phyloP scores from a whole-genome alignment of 2,797 vertebrate species.

The Myotis pilosus region DNA sequence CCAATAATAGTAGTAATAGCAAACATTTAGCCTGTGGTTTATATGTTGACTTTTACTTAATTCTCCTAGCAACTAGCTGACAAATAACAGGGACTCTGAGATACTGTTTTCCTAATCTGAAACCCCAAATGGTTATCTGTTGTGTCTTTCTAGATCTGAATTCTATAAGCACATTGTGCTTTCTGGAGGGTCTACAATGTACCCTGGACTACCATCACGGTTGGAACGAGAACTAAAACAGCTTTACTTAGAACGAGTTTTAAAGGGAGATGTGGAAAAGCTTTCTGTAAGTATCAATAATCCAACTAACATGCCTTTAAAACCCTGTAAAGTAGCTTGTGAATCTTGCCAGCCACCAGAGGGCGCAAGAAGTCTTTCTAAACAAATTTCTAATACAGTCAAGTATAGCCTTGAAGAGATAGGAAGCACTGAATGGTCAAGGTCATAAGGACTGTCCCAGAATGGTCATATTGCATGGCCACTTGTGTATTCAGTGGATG shows the following conservation, averaged over 20 bases:
- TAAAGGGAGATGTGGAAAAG: conserved; percentile 98
- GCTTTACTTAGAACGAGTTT: conserved; percentile 97
- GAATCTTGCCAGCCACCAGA: conserved; percentile 78
- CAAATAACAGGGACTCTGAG: background rate
- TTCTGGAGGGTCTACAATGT: conserved; percentile 99
- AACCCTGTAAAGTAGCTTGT: background rate
- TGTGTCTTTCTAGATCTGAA: conserved; percentile 88
- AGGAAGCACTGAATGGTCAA: background rate
- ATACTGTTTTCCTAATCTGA: conserved; percentile 15
- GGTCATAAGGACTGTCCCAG: background rate
- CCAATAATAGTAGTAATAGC: background rate
- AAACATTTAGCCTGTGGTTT: background rate
- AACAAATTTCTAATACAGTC: background rate
- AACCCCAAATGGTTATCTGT: background rate
- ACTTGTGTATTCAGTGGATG: background rate
- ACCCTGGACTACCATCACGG: conserved; percentile 95
- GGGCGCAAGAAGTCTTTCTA: conserved; percentile 77
- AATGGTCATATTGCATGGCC: background rate
- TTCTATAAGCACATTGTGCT: conserved; percentile 99
- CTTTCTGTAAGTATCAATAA: conserved; percentile 91
- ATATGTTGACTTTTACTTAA: conserved; percentile 13
- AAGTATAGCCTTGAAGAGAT: background rate
- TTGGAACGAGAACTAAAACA: conserved; percentile 98
- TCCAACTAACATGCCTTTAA: background rate
- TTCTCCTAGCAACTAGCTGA: background rate